These are phyloP conservation scores for Poeciliopsis turneri DNA, from an alignment of 2,797 vertebrate species.

Conservation along the genomic window DNA sequence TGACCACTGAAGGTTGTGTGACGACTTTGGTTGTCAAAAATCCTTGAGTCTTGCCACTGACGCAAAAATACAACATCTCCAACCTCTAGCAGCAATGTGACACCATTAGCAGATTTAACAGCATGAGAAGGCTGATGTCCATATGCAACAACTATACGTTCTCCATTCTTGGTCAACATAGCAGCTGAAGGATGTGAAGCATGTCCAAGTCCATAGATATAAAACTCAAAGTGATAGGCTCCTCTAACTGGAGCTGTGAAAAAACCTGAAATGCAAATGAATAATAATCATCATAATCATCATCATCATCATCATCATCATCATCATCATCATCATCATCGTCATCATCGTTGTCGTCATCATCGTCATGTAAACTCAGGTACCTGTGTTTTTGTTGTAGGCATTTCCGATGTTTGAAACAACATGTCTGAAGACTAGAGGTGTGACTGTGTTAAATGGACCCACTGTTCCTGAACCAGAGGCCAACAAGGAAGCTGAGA, in stretches of 20 bases:
- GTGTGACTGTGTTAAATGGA: not conserved
- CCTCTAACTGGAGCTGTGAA: conserved; percentile 47
- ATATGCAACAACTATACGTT: not conserved
- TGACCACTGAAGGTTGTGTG: conserved; percentile 58
- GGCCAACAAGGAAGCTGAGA: conserved; percentile 20
- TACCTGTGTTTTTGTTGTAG: conserved; percentile 33
- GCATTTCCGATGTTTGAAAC: conserved; percentile 24
- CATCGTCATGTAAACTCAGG: not conserved
- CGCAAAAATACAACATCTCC: conserved; percentile 59
- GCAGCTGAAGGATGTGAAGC: not conserved
- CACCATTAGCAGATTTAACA: conserved; percentile 13
- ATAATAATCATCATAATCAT: no score
- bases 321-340: no score
- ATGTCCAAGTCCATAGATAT: conserved; percentile 3
- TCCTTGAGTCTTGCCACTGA: accelerated
- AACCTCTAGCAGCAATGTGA: conserved; percentile 47
- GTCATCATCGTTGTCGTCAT: no score
- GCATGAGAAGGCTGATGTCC: accelerated
- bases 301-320: no score
- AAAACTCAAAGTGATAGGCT: conserved; percentile 51
- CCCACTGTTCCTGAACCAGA: not conserved
- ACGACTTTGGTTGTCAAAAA: not conserved
- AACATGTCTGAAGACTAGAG: conserved; percentile 20
- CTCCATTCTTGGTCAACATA: conserved; percentile 43
- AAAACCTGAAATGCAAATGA: not conserved